Base-by-base conservation (phyloP, 1,140 invertebrate genomes). In the Phymorhynchus buccinoides region DNA sequence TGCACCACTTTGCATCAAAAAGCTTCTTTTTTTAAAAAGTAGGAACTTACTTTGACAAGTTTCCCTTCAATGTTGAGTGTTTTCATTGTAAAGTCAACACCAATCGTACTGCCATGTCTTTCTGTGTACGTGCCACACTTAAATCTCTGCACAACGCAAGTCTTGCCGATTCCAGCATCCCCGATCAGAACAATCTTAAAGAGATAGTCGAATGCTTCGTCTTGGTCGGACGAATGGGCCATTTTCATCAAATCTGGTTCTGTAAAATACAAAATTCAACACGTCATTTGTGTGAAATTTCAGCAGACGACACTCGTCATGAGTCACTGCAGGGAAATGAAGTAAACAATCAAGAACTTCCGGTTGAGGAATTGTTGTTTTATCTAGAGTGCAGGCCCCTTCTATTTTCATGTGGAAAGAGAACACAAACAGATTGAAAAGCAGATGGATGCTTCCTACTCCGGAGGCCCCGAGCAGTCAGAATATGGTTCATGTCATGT, bases 51-150 rank as follows among this genome's bases (percentile, higher is more conserved):
- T 96, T 99, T 98, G 84, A 98, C 96, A 94, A 96, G 96, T 94
- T 98, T 98, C 27, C 96, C 96, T 94, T 98, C 97, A 77, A 99
- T 96, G 83, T 96, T 94, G 14, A 99, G 95, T 37, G 97, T 98
- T 95, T 98, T 98, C 97, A 98, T 98, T 84, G 97, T 98, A 94
- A 98, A 99, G 94, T 99, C 98, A 41, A 99, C 97, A 79, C 97
- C 97, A 90, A 99, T 98, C 39, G 98, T 98, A 91, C 97, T 98
- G 35, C 97, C 97, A 93, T 98, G 97, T 89, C 96, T 95, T 94
- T 98, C 97, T 84, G 98, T 96, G 92, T 97, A 99, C 86, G 96
- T 97, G 85, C 97, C 97, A 83, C 97, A 97, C 93, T 97, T 97
- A 93, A 99, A 97, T 86, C 97, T 95, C 93, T 98, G 97, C 71